A percentile compares a stretch with the other conserved stretches of the same genome.
Conservation (phyloP, 2,113 vertebrate species). For the Rallus limicola region DNA sequence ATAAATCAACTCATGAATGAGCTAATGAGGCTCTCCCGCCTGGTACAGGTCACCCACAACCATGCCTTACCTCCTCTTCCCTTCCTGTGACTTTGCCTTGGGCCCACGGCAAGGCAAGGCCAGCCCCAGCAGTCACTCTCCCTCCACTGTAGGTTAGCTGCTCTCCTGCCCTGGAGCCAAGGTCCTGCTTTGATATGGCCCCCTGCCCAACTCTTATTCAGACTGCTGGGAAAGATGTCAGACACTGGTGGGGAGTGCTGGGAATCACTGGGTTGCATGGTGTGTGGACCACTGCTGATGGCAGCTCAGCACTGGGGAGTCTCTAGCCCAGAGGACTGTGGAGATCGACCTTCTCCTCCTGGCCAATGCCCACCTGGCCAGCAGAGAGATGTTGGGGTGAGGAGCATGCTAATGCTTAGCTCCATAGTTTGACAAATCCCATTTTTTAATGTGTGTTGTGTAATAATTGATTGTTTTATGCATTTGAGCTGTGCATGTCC, state of each 20-base stretch:
- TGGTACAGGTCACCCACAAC: not conserved
- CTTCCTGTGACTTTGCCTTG: not conserved
- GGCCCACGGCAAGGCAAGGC: not conserved
- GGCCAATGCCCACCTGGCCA: accelerated
- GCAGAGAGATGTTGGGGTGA: not conserved
- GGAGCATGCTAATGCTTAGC: not conserved
- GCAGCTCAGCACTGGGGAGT: not conserved
- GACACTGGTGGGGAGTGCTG: not conserved
- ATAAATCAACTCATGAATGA: not conserved
- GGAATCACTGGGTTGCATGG: accelerated
- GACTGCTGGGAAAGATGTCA: not conserved
- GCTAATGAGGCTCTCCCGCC: not conserved
- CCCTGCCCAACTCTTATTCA: not conserved
- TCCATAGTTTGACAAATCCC: not conserved
- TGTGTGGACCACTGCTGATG: accelerated
- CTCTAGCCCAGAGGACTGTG: accelerated
- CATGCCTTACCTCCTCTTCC: not conserved
- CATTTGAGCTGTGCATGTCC: not conserved
- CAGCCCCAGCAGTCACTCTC: not conserved
- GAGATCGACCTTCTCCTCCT: accelerated
- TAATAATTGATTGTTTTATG: not conserved
- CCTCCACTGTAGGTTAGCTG: not conserved
- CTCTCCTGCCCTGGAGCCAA: not conserved
- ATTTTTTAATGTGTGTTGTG: accelerated
- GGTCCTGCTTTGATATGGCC: not conserved